Base-by-base conservation (phyloP, 2,888 invertebrate species). In the Caenorhabditis sulstoni region DNA sequence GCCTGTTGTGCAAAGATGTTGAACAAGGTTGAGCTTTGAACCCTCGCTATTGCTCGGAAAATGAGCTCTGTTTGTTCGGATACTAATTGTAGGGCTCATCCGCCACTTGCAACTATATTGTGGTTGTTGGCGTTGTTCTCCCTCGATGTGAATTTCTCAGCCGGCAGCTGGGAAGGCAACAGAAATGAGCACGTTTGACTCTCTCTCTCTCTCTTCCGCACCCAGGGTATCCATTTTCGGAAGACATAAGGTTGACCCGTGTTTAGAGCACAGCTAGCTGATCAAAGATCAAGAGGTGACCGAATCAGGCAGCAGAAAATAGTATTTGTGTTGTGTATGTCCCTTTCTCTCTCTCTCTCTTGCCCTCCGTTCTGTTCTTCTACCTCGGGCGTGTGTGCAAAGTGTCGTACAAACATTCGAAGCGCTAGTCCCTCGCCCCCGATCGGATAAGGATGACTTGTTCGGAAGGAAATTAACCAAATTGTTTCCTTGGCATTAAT, bases 261-360 rank as follows among this genome's bases (percentile, higher is more conserved):
- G 59, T 29, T 53, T 29, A 29, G 29, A 37, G 59, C 18, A 45
- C 44, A 52, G 29, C 50, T 62, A 70, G 70, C 53, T 62, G 70
- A 70, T 55, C 70, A 62, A 39, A 70, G 70, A 70, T 70, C 64
- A 71, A 71, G 71, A 71, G 71, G 57, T 57, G 20, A 62, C 44
- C 70, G 49, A 70, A 55, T 61, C 71, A 47, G 20, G 59, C 67
- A 58, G 23, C 52, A 53, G 52, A 62, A 62, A 70, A 70, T 55
- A 70, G 49, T 71, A 62, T 62, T 71, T 71, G 61, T 71, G 44
- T 29, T 61, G 53, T 45, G 39, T 29, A 22, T 23, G 23, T 41
- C 41, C 14, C 14, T 14, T 11, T 14, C 41, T 5, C 49, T 14
- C 41, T 14, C 41, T 5, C 49, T 50, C 11, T 45, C 67, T 58